Conservation (phyloP, 2,113 vertebrate genomes). For the Ciconia stormi region DNA sequence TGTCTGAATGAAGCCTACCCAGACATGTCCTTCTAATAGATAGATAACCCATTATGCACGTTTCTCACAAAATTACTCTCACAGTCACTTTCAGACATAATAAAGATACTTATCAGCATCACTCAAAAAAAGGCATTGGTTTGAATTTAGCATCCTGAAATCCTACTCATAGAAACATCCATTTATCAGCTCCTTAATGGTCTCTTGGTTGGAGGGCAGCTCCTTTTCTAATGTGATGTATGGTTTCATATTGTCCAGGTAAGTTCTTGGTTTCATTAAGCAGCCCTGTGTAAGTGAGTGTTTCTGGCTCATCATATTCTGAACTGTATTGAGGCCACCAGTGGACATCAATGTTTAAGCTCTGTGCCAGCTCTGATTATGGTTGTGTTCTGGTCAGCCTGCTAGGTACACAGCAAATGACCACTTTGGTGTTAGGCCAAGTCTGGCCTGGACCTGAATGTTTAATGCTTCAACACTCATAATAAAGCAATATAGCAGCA, state of each 20-base stretch:
- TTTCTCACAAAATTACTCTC: neutral
- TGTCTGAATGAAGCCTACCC: neutral
- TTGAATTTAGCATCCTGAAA: neutral
- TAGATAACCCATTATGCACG: neutral
- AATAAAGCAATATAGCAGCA: slow-evolving; percentile 8
- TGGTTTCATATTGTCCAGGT: neutral
- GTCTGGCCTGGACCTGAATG: neutral
- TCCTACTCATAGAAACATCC: neutral
- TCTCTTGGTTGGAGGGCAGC: neutral
- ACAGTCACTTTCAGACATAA: neutral
- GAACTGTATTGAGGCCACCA: neutral
- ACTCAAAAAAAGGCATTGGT: neutral
- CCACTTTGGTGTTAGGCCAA: neutral
- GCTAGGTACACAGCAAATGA: neutral
- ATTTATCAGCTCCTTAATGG: neutral
- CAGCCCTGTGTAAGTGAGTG: neutral
- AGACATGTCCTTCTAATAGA: neutral
- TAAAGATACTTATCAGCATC: neutral
- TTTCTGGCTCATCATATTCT: neutral
- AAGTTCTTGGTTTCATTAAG: neutral
- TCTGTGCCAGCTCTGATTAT: neutral
- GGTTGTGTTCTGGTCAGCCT: neutral
- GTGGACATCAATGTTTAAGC: neutral
- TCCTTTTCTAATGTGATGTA: neutral
- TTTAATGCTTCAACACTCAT: neutral